Evolutionary conservation across 92 coral and sea anemone species (phyloP), one percentile per base, ranked within the genome.

Genomic region (Zoanthus solanderi): DNA sequence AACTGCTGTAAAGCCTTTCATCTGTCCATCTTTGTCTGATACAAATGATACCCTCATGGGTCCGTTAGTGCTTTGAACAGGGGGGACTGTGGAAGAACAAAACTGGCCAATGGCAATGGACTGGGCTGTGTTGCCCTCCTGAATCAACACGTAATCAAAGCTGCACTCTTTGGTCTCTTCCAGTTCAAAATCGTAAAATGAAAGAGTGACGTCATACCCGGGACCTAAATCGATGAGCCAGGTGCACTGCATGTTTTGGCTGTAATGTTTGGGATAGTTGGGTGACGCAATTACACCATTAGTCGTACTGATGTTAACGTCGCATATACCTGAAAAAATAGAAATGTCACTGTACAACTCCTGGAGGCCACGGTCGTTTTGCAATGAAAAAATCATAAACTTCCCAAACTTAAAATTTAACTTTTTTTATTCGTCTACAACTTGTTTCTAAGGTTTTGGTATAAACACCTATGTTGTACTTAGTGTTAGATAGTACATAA

Each of bases 21-120:
- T 44, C n/a, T 81, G 75, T 30, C 47, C 61, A 71, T 46, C 63
- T 66, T 75, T 61, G 12, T 81, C 85, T 17, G 85, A 4, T 0
- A 66, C 46, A 81, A 81, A 81, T 18, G 85, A 44, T 11, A 81
- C 28, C 29, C 74, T 81, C 85, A 81, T 81, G 28, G 85, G 85
- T 4, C 85, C 85, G 37, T 14, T 47, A 12, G 85, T 65, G 2
- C 18, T 68, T 23, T 81, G 85, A 10, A 52, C 75, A 66, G 85
- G 85, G 30, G 85, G 85, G 63, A 81, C 85, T 12, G 85, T 81
- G n/a, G 85, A 66, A 1, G 85, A 66, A 18, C 85, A 81, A 32
- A 81, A 81, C 75, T 67, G 57, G 29, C 85, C 85, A 50, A 81
- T 65, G 63, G 71, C 13, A 4, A 71, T 81, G 2, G 85, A 65